Evolutionary conservation across 2,797 vertebrate species (phyloP), one percentile per base, ranked within the genome.

Genomic region (Falco naumanni): DNA sequence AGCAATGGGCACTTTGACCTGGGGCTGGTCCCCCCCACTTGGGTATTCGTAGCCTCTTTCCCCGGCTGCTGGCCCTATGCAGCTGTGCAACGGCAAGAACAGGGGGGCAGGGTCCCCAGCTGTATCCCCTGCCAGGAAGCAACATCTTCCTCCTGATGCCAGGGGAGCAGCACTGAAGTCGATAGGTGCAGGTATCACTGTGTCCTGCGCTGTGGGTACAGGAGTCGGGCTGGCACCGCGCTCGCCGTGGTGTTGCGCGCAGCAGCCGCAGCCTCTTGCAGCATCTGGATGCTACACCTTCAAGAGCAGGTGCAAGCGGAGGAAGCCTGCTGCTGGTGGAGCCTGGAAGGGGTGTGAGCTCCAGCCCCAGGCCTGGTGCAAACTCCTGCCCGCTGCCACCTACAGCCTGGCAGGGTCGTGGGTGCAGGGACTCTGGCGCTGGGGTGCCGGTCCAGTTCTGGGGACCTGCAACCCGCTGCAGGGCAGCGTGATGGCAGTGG

Each of bases 111-210:
- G 22, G 53, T 59, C 47, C 65, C n/a, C 57, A 39, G 48, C 68
- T 63, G 54, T 11, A 18, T 37, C 20, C 21, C 39, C 45, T 78
- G 66, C 33, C 34, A 16, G 82, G 59, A 84, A 22, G 6, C 33
- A 3, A 4, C 50, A 1, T 2, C 1, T 9, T 51, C 51, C 81
- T 57, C 25, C 57, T 21, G 25, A 11, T 56, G 11, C 0, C 26
- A 59, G 65, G 45, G 56, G 48, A 70, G 70, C 74, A 65, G 45
- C 72, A 64, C 53, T 45, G 39, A 45, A 71, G 79, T 63, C 76
- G 75, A 14, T 11, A 16, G 45, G 18, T 28, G 34, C 61, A 12
- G 81, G 28, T 39, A 6, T 64, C 39, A 1, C 34, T 21, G 26
- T 6, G 33, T 54, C 54, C 61, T 60, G 61, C 64, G 28, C 57